Percentiles rank a stretch among this genome's conserved stretches.
Conservation (phyloP, 2,888 invertebrate genomes). For the Urechis unicinctus region DNA sequence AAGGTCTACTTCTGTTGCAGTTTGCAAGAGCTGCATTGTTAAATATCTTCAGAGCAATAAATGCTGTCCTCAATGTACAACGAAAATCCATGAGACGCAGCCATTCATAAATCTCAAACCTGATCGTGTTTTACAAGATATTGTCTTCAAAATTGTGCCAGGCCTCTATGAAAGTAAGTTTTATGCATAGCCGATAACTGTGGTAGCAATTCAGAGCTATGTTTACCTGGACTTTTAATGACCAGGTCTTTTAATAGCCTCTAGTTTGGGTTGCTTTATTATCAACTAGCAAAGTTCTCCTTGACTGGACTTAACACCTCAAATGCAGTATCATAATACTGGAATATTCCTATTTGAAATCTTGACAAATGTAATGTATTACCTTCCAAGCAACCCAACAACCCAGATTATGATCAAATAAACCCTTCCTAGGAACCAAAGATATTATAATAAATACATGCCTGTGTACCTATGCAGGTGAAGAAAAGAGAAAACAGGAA, state of each 20-base stretch:
- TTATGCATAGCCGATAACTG: background rate
- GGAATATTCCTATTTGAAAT: no score
- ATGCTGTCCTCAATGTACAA: slow-evolving; percentile 44
- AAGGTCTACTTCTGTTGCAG: slow-evolving; percentile 24
- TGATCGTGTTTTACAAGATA: slow-evolving; percentile 47
- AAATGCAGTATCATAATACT: no score
- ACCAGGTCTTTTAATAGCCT: no score
- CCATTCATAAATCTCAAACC: slow-evolving; percentile 42
- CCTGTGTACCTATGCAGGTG: no score
- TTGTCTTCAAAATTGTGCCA: slow-evolving; percentile 48
- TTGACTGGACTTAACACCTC: no score
- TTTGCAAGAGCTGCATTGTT: slow-evolving; percentile 50
- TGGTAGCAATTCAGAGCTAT: background rate
- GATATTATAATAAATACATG: no score
- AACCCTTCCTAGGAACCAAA: no score
- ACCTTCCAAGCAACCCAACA: no score
- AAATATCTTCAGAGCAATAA: slow-evolving; percentile 46
- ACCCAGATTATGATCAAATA: no score
- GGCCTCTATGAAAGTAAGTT: slow-evolving; percentile 45
- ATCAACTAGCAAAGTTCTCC: no score
- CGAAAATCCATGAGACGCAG: slow-evolving; percentile 47
- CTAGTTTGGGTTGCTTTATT: background rate
- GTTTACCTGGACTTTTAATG: background rate
- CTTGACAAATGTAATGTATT: no score
- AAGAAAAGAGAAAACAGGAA: slow-evolving; percentile 42